These are phyloP conservation scores for Brenthis daphne DNA, from an alignment of 2,888 invertebrate species.

Conservation along the genomic window DNA sequence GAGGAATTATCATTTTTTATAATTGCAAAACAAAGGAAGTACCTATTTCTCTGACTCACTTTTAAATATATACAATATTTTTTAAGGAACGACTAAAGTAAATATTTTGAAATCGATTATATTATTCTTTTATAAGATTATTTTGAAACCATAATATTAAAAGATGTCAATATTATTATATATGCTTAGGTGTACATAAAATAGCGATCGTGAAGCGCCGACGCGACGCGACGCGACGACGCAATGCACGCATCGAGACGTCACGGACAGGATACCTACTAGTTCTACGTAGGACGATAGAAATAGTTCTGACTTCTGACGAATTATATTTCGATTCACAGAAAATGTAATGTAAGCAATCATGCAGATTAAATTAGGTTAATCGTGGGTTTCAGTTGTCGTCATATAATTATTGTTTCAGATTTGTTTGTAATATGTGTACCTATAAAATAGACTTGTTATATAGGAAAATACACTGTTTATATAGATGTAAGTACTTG, in stretches of 20 bases:
- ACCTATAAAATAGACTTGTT: too few species aligned
- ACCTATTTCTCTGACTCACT: not conserved
- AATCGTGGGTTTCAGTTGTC: slow-evolving; percentile 24
- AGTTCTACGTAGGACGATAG: slow-evolving; percentile 56
- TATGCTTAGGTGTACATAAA: not conserved
- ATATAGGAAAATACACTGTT: too few species aligned
- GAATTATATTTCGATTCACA: slow-evolving; percentile 63
- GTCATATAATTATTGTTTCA: slow-evolving; percentile 14
- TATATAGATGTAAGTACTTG: too few species aligned
- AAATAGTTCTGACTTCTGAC: slow-evolving; percentile 74
- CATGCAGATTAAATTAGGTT: slow-evolving; percentile 44
- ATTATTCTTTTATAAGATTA: not conserved
- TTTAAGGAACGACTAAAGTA: not conserved
- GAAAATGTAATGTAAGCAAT: slow-evolving; percentile 60
- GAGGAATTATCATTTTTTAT: not conserved
- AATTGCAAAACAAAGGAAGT: not conserved
- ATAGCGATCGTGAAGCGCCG: slow-evolving; percentile 36
- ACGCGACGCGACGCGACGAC: slow-evolving; percentile 37
- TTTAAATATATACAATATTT: not conserved
- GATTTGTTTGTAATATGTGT: not conserved
- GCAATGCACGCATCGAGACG: slow-evolving; percentile 46
- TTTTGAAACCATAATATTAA: not conserved
- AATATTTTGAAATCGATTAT: not conserved
- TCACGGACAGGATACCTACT: slow-evolving; percentile 58
- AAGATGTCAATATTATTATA: not conserved